These are phyloP conservation scores for Sicus ferrugineus DNA, from an alignment of 2,888 invertebrate species.

Conservation along the genomic window DNA sequence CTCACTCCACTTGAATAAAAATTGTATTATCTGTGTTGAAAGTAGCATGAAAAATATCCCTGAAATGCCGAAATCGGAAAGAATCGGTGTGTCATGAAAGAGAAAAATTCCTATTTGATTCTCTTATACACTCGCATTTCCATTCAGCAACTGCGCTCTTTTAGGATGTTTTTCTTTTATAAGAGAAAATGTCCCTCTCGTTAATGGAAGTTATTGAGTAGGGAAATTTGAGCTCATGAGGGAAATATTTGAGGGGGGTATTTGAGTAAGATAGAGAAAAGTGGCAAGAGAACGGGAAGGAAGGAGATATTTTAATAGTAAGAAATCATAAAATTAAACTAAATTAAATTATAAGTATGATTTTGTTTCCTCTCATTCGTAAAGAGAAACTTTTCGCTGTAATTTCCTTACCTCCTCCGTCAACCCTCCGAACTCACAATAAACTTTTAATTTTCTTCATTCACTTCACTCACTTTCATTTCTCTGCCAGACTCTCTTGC, in stretches of 20 bases:
- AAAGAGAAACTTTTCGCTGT: too few relatives aligned
- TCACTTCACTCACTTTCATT: too few relatives aligned
- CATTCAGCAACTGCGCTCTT: constrained; percentile 16
- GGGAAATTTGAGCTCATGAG: not conserved
- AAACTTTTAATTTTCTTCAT: too few relatives aligned
- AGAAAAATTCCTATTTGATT: not conserved
- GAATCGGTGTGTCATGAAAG: not conserved
- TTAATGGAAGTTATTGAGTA: not conserved
- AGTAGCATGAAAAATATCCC: not conserved
- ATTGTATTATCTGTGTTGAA: not conserved
- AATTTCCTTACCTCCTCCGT: too few relatives aligned
- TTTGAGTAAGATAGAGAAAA: not conserved
- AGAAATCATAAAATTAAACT: not conserved
- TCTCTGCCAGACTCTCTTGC: too few relatives aligned
- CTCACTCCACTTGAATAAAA: not conserved
- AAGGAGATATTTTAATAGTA: not conserved
- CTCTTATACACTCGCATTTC: constrained; percentile 26
- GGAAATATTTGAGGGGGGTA: not conserved
- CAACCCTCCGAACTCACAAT: too few relatives aligned
- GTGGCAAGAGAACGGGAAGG: not conserved
- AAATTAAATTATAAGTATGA: too few relatives aligned
- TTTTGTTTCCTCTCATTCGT: too few relatives aligned
- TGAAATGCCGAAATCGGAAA: not conserved
- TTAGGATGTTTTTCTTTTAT: not conserved
- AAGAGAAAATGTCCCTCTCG: constrained; percentile 13